Evolutionary conservation across 2,113 vertebrate genomes (phyloP).

Genomic region (Eonycteris spelaea): DNA sequence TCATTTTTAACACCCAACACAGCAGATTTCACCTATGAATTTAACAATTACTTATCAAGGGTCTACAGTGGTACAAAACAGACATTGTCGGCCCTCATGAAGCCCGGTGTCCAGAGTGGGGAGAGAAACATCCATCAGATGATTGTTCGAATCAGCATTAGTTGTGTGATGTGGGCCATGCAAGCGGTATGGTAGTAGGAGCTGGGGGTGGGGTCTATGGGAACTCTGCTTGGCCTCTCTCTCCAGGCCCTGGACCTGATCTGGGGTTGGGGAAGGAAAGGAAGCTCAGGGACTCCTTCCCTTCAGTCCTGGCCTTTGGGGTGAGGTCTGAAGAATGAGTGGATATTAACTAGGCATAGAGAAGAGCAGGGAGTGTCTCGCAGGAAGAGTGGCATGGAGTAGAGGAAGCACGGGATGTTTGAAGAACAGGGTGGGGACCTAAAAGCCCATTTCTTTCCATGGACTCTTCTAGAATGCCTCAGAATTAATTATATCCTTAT

Average conservation of each 20-base stretch:
- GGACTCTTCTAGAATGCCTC: neutral
- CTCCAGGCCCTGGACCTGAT: neutral
- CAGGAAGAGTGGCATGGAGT: neutral
- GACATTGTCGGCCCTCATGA: neutral
- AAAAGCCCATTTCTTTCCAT: neutral
- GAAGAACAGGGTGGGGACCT: neutral
- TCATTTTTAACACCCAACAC: neutral
- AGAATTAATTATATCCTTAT: neutral
- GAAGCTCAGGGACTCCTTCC: neutral
- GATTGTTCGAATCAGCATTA: neutral
- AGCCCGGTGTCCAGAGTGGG: neutral
- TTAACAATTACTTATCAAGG: neutral
- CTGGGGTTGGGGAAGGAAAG: neutral
- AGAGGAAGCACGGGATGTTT: neutral
- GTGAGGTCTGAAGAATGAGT: neutral
- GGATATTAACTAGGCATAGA: neutral
- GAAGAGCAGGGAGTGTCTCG: neutral
- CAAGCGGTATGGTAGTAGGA: too few species aligned
- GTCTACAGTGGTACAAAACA: neutral
- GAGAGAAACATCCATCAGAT: neutral
- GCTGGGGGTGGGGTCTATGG: neutral
- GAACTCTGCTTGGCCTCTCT: neutral
- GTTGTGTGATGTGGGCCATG: too few species aligned
- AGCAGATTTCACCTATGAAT: neutral
- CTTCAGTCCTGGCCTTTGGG: neutral